Evolutionary conservation across 2,888 invertebrate genomes (phyloP), one percentile per base, ranked within the genome.

Genomic region (Diarsia brunnea): DNA sequence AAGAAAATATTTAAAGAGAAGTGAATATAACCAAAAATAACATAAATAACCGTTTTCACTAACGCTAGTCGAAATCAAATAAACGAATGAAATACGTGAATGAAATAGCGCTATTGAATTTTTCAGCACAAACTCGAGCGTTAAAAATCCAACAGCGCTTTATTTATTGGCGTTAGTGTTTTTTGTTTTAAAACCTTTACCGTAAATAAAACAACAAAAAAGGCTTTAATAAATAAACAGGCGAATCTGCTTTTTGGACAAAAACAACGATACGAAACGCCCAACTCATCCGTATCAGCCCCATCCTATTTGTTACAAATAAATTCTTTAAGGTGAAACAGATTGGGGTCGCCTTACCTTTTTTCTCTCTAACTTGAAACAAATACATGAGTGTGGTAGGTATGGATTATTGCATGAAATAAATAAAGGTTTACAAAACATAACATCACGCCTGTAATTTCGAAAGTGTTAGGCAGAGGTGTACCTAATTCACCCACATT

Each of bases 221-320:
- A 47, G 49, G 11, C 0, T 31, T 49, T 0, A 45, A 64, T 63
- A 78, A 75, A 82, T 64, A 63, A 82, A 67, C 19, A 19, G 19
- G 31, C 0, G 5, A 81, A 53, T 10, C 12, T 70, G 21, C 19
- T 51, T 10, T 1, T 11, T 60, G 11, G 14, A 66, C 11, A 75
- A 38, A 82, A 81, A 31, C n/a, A 82, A 58, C 45, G 51, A 75
- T n/a, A 58, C 14, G 27, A 19, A 81, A 53, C 49, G 49, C 53
- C 38, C 51, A 53, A 55, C 31, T 31, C 31, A 60, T 60, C 31
- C 60, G 8, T 80, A n/a, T 51, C 43, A 60, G 2, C 27, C 31
- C 27, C 5, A 53, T 55, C 12, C 14, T 45, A 63, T 75, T 63
- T 51, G 43, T 63, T 55, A 24, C 4, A 67, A 61, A 81, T 66